Percentiles rank a stretch among this genome's conserved stretches.
Conservation (phyloP, 2,888 invertebrate genomes). For the Atethmia centrago region DNA sequence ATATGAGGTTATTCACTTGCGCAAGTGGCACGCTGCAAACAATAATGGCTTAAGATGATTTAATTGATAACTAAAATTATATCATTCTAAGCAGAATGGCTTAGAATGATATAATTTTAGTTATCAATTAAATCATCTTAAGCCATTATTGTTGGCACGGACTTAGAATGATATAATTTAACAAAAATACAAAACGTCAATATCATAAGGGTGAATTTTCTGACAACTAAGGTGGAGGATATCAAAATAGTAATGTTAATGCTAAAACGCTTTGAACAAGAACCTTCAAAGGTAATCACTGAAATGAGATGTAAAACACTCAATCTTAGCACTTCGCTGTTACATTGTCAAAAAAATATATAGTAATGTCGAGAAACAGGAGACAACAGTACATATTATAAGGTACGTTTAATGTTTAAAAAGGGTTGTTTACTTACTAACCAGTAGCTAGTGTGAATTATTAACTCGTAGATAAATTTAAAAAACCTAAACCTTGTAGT, state of each 20-base stretch:
- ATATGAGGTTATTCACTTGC: too few relatives aligned
- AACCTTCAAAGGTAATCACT: background rate
- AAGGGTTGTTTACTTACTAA: background rate
- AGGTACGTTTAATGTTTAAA: conserved; percentile 31
- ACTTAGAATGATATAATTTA: conserved; percentile 19
- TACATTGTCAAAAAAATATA: conserved; percentile 47
- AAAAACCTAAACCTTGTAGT: background rate
- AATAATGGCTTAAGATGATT: background rate
- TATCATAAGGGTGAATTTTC: background rate
- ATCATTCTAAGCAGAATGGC: background rate
- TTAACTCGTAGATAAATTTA: conserved; percentile 12
- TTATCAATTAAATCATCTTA: background rate
- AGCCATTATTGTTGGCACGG: background rate
- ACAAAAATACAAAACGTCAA: background rate
- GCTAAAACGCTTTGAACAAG: background rate
- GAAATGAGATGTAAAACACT: background rate
- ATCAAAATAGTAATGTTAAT: conserved; percentile 27
- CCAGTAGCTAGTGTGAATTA: conserved; percentile 16
- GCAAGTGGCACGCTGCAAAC: too few relatives aligned
- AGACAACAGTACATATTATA: background rate
- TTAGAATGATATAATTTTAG: background rate
- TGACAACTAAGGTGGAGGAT: conserved; percentile 29
- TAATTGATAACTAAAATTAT: background rate
- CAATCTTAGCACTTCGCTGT: background rate
- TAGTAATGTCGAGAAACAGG: background rate